Evolutionary conservation across 2,888 invertebrate species (phyloP).

Genomic region (Abscondita cerata): DNA sequence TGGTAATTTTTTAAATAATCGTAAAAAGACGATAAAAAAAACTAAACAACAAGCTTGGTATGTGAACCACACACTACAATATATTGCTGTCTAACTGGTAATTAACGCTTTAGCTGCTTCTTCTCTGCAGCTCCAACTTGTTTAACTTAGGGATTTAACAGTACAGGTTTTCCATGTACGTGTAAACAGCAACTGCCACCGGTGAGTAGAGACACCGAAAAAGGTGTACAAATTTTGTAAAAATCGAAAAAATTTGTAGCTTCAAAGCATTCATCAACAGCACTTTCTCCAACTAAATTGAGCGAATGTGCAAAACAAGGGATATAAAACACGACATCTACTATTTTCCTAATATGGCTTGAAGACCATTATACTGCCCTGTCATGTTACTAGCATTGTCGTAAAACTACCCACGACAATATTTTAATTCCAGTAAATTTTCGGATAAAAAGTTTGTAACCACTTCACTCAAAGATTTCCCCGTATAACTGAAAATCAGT

Average conservation of each 20-base stretch:
- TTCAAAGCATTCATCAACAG: background rate
- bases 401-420: background rate
- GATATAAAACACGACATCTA: background rate
- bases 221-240: background rate
- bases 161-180: background rate
- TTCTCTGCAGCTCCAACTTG: too few species aligned
- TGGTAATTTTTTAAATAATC: too few species aligned
- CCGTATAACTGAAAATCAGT: background rate
- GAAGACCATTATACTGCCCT: background rate
- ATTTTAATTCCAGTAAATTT: background rate
- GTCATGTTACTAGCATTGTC: background rate
- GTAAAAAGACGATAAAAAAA: too few species aligned
- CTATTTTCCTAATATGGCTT: background rate
- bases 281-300: background rate
- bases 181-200: background rate
- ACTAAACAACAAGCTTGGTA: too few species aligned
- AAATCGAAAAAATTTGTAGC: background rate
- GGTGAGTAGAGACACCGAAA: background rate
- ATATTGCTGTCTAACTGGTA: too few species aligned
- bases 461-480: background rate
- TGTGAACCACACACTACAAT: too few species aligned
- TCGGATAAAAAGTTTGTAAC: background rate
- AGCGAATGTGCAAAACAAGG: background rate
- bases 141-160: too few species aligned
- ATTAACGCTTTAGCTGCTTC: too few species aligned